Percentiles rank a stretch among this genome's conserved stretches.
Evolutionary conservation across 1,140 invertebrate species (phyloP).

Genomic region (Temnothorax curvispinosus): DNA sequence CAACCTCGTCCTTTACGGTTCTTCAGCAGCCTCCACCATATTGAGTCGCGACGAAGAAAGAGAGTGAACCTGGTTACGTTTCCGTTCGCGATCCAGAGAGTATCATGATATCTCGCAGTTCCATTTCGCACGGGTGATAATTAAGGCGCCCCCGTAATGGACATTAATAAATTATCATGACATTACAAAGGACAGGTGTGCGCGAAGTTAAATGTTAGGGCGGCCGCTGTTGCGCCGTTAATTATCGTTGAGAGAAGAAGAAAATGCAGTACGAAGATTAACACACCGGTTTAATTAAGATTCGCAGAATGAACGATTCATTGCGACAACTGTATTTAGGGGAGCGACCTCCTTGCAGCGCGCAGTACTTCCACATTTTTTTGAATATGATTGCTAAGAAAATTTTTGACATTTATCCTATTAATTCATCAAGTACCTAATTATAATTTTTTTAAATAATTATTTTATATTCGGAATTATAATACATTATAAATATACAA

Average conservation of each 20-base stretch:
- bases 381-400: not conserved
- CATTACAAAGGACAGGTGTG: conserved; percentile 49
- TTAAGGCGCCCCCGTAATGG: conserved; percentile 33
- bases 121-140: not conserved
- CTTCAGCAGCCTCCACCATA: not conserved
- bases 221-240: conserved; percentile 39
- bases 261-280: conserved; percentile 40
- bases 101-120: conserved; percentile 15
- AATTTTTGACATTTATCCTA: not conserved
- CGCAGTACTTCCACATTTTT: not conserved
- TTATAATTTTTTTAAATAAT: conserved; percentile 1
- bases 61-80: conserved; percentile 12
- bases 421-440: not conserved
- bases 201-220: conserved; percentile 47
- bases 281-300: conserved; percentile 47
- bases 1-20: not conserved
- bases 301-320: conserved; percentile 26
- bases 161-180: conserved; percentile 59
- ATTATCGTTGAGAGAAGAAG: conserved; percentile 30
- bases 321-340: conserved; percentile 33
- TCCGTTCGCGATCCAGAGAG: not conserved
- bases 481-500: not conserved
- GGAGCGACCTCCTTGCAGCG: not conserved
- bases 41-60: not conserved
- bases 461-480: not conserved